Base-by-base conservation (phyloP, 2,113 vertebrate genomes). In the Tautogolabrus adspersus region DNA sequence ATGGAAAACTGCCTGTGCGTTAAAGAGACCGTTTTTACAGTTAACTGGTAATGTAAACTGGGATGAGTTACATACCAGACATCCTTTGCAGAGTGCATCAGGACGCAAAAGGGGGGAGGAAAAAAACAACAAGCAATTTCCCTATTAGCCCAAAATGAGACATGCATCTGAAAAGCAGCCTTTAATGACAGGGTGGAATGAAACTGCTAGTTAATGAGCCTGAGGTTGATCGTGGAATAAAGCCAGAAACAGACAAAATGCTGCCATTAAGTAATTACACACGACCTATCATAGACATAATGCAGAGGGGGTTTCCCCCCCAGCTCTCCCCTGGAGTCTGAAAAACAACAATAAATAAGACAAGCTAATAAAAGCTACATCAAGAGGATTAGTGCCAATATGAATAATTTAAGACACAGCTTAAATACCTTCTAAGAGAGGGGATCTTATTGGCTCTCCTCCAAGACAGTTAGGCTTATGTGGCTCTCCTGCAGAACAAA, bases 351-450 rank as follows among this genome's bases (percentile, higher is more conserved):
- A 82, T 83, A 81, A 88, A 88, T 84, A 87, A 87, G 77, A 82
- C 71, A 71, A 75, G 79, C 77, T 76, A 91, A 91, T 89, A 90
- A 88, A 90, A 83, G 86, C 79, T 72, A 89, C 74, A 91, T 89
- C 74, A 90, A 82, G 87, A 81, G 80, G 79, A 91, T 91, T 84
- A 87, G 78, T 10, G 64, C 55, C 46, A 40, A 70, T 72, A 89
- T 93, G 84, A 94, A 92, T 94, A 84, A 94, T 91, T 92, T 57
- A 93, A 84, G 70, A 81, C 7, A 11, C 55, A 40, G 38, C 60
- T 88, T 72, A 90, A 91, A 86, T 76, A 87, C 77, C 75, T 92
- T 85, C 73, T 72, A 76, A 79, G 75, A 46, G 66, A 82, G 62
- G 47, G 68, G 80, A 22, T 72, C 72, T 74, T 61, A 71, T 18